Base-by-base conservation (phyloP, 1,140 invertebrate genomes). In the Drosophila sp. region DNA sequence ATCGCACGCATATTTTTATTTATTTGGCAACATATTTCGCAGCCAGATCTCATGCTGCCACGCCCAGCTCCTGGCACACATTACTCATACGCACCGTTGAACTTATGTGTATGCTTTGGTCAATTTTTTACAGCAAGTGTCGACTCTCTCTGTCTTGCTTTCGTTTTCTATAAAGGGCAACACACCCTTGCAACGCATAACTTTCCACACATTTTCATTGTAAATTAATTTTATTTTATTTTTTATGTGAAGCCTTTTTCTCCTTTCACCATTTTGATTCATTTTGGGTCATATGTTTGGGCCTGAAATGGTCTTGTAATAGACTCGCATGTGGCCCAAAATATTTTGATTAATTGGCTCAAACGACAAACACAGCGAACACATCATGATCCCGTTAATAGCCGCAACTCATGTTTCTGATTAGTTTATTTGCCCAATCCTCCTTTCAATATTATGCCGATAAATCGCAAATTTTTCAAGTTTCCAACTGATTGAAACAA, bases 61-160 rank as follows among this genome's bases (percentile, higher is more conserved):
- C 40, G 32, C 13, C 18, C 50, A 16, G 3, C 29, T 27, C 11
- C 29, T 27, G 4, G 14, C 70, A 57, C 53, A 38, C 50, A 72
- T 72, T 59, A 72, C 70, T 72, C 70, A 72, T 72, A 72, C 80
- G 79, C 80, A 70, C 80, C 71, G 76, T 82, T 78, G 66, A 83
- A 78, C 79, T 75, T 83, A 82, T 82, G 79, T 64, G 71, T 83
- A 82, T 82, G 79, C 61, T 74, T 78, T 78, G 80, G 80, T 82
- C 80, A 82, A 82, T 82, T 83, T 81, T 82, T 78, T 81, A 74
- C 57, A 45, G 32, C 45, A 71, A 65, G 63, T 76, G 41, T 13
- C 13, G 54, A 2, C 45, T 21, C 14, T 25, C 1, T 8, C 7
- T 4, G 43, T 5, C n/a, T 32, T 21, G 1, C 25, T 13, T 38